These are phyloP conservation scores for Dendrophyllia cribrosa DNA, from an alignment of 64 coral and sea anemone genomes.

Conservation along the genomic window DNA sequence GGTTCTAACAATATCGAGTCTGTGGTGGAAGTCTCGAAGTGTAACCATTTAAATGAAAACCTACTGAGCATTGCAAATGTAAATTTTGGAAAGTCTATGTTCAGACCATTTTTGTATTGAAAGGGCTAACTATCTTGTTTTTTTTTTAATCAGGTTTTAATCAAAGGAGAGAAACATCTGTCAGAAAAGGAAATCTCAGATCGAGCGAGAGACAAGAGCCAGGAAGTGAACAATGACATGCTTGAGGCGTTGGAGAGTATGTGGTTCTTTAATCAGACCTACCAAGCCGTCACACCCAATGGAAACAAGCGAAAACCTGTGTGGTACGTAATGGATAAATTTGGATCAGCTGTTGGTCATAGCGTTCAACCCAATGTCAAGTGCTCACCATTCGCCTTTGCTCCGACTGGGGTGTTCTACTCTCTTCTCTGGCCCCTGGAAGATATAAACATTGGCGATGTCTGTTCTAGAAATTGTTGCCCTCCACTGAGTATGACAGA, in stretches of 20 bases:
- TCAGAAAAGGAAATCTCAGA: conserved; percentile 78
- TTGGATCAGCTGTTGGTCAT: conserved; percentile 82
- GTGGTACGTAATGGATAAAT: conserved; percentile 93
- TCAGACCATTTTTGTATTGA: too few species aligned
- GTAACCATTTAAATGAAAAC: too few species aligned
- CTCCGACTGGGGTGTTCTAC: conserved; percentile 72
- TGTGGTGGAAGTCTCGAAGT: too few species aligned
- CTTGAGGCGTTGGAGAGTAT: conserved; percentile 65
- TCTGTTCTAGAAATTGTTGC: conserved; percentile 84
- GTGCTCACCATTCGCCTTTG: conserved; percentile 89
- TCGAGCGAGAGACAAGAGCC: conserved; percentile 62
- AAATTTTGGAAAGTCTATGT: too few species aligned
- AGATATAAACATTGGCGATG: conserved; percentile 68
- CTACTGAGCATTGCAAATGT: too few species aligned
- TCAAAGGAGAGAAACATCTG: conserved; percentile 85
- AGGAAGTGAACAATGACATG: conserved; percentile 27
- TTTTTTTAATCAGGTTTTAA: conserved; percentile 60
- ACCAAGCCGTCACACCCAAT: conserved; percentile 63
- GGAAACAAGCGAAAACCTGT: conserved; percentile 52
- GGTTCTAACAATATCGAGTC: too few species aligned
- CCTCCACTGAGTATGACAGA: conserved; percentile 56
- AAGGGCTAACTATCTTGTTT: too few species aligned
- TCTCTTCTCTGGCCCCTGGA: conserved; percentile 80
- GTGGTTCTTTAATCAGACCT: conserved; percentile 94
- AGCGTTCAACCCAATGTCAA: conserved; percentile 72